phyloP scores from a whole-genome alignment of 2,888 invertebrate genomes.

The Clunio marinus region DNA sequence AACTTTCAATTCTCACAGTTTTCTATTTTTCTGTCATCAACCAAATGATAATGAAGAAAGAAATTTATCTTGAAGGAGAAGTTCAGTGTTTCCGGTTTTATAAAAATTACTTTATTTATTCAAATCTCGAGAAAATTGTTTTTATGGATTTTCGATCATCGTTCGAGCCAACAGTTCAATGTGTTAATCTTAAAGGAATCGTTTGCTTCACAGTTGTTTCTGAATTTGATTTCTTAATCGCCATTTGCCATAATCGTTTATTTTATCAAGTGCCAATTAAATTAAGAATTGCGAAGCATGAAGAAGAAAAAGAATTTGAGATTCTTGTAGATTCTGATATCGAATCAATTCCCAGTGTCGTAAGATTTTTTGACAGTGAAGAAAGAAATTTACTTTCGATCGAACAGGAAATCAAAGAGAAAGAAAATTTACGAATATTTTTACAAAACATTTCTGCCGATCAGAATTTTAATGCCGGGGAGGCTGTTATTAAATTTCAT shows the following conservation, averaged over 20 bases:
- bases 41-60: not conserved
- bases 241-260: not conserved
- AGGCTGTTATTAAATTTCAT: not conserved
- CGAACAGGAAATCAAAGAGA: not conserved
- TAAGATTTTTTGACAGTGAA: not conserved
- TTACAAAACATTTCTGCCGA: not conserved
- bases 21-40: not conserved
- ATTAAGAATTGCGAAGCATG: not conserved
- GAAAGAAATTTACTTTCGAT: not conserved
- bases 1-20: not conserved
- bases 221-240: not conserved
- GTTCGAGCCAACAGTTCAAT: not conserved
- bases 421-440: not conserved
- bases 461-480: not conserved
- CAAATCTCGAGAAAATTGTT: not conserved
- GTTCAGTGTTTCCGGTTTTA: not conserved
- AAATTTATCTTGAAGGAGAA: not conserved
- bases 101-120: not conserved
- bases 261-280: not conserved
- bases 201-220: not conserved
- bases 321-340: not conserved
- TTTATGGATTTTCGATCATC: not conserved
- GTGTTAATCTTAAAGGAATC: not conserved
- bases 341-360: not conserved
- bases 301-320: not conserved